phyloP scores from a whole-genome alignment of 2,797 vertebrate genomes.

The Pipistrellus kuhlii region DNA sequence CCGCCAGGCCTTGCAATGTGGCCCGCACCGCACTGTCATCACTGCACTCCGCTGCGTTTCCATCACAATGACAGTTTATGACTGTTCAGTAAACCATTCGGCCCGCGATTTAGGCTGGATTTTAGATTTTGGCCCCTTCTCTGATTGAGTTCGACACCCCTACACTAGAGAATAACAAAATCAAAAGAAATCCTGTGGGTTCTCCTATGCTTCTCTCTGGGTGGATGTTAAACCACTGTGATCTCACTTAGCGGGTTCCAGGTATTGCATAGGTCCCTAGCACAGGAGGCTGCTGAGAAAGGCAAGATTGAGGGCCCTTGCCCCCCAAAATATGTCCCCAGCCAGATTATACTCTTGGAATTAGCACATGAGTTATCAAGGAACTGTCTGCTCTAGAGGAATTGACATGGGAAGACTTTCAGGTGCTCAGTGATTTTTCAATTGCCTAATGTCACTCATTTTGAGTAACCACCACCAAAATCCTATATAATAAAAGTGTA shows the following conservation, averaged over 20 bases:
- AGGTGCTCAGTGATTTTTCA: background rate
- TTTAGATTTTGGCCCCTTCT: no score
- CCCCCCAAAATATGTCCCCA: background rate
- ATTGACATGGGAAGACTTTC: background rate
- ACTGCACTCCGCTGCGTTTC: no score
- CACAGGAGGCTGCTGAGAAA: background rate
- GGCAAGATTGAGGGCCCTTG: fast-evolving
- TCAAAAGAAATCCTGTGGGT: background rate
- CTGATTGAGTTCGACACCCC: no score
- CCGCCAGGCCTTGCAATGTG: no score
- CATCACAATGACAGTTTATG: no score
- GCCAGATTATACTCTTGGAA: background rate
- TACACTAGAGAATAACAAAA: background rate
- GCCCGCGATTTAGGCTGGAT: no score
- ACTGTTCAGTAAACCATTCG: no score
- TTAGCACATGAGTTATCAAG: background rate
- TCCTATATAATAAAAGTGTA: no score
- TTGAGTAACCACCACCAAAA: background rate
- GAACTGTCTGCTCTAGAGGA: background rate
- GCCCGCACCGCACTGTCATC: no score
- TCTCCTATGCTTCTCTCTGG: background rate
- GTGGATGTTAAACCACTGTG: background rate
- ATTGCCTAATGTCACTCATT: background rate
- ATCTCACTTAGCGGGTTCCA: background rate
- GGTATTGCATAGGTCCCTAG: background rate